Percentiles rank a stretch among this genome's conserved stretches.
These are phyloP conservation scores for Nematopogon swammerdamellus DNA, from an alignment of 2,888 invertebrate genomes.

Conservation along the genomic window DNA sequence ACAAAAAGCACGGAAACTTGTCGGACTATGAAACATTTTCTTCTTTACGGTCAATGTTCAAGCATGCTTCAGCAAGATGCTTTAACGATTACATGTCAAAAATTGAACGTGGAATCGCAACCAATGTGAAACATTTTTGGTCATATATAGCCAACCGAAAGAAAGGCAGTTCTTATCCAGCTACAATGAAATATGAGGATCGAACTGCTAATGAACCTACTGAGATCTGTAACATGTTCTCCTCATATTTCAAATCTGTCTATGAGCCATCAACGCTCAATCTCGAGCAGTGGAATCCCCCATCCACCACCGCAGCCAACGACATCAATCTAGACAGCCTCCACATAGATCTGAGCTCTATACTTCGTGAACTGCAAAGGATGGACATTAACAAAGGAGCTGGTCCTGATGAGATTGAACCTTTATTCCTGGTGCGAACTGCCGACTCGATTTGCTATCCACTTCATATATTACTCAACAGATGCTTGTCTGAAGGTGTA, in stretches of 20 bases:
- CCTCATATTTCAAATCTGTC: background rate
- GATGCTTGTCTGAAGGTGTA: too few relatives aligned
- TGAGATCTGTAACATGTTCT: background rate
- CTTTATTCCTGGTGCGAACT: too few relatives aligned
- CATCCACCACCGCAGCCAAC: background rate
- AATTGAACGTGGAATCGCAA: background rate
- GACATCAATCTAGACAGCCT: too few relatives aligned
- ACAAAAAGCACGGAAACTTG: slow-evolving; percentile 8
- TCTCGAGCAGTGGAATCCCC: background rate
- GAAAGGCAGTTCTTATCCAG: background rate
- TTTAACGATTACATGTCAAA: background rate
- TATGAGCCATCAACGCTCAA: background rate
- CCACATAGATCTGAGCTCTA: too few relatives aligned
- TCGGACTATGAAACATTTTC: slow-evolving; percentile 9
- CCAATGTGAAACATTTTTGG: slow-evolving; percentile 4
- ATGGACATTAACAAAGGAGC: too few relatives aligned
- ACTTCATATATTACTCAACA: slow-evolving; percentile 1
- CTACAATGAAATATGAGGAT: background rate
- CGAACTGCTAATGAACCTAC: background rate
- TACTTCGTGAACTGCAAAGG: too few relatives aligned
- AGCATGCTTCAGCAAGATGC: slow-evolving; percentile 4
- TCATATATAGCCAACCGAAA: slow-evolving; percentile 2
- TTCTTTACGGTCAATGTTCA: slow-evolving; percentile 8
- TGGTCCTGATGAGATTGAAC: too few relatives aligned
- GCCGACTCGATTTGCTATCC: too few relatives aligned